phyloP scores from a whole-genome alignment of 1,140 invertebrate genomes.

The Xylocopa sonorina region DNA sequence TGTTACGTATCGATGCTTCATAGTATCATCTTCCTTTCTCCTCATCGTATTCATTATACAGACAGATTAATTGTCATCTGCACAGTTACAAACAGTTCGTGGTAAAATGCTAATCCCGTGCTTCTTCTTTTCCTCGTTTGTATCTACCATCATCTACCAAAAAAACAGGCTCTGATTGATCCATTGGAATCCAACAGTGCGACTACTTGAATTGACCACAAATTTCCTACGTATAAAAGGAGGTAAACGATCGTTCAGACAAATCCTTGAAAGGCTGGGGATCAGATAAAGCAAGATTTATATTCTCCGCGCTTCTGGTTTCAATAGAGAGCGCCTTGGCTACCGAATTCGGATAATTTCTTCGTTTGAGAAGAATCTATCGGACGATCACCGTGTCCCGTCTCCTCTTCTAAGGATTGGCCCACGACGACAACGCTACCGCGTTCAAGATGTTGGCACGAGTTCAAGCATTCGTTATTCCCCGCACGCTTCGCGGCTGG shows the following conservation, averaged over 20 bases:
- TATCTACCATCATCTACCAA: too few relatives aligned
- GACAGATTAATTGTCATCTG: too few relatives aligned
- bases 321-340: not conserved
- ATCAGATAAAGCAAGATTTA: conserved; percentile 14
- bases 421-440: conserved; percentile 4
- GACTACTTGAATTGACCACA: not conserved
- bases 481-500: conserved; percentile 28
- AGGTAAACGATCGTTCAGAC: not conserved
- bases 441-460: conserved; percentile 67
- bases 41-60: too few relatives aligned
- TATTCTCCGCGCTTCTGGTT: not conserved
- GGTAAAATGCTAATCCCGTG: too few relatives aligned
- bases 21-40: too few relatives aligned
- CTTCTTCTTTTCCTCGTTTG: too few relatives aligned
- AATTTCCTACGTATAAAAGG: not conserved
- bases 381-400: conserved; percentile 7
- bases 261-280: not conserved
- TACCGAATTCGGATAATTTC: conserved; percentile 16
- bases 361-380: conserved; percentile 7
- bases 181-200: not conserved
- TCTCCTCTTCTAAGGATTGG: conserved; percentile 15
- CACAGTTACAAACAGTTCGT: too few relatives aligned
- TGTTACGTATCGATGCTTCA: too few relatives aligned
- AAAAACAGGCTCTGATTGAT: not conserved
- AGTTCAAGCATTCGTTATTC: conserved; percentile 73